Percentiles rank a stretch among this genome's conserved stretches.
phyloP scores from a whole-genome alignment of 2,113 vertebrate species.

The Calidris pugnax region DNA sequence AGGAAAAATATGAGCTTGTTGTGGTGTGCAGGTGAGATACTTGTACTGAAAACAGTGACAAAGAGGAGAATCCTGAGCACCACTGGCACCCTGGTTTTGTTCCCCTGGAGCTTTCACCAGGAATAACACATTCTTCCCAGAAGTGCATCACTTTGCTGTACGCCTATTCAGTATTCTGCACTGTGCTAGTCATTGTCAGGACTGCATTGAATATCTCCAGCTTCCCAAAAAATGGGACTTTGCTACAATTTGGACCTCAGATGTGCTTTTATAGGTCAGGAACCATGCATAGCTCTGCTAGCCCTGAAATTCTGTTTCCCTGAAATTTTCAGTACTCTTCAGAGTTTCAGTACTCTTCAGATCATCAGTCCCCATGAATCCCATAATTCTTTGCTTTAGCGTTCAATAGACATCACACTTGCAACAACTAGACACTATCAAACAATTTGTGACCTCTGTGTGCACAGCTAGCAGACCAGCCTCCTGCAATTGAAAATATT shows the following conservation, averaged over 20 bases:
- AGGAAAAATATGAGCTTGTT: not conserved
- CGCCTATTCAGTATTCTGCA: not conserved
- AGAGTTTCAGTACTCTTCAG: not conserved
- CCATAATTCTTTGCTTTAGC: not conserved
- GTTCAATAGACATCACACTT: fast-evolving
- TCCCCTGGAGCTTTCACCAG: not conserved
- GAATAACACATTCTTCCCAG: not conserved
- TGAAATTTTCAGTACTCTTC: not conserved
- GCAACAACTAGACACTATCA: not conserved
- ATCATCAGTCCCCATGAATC: not conserved
- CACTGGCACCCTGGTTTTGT: not conserved
- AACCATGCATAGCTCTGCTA: not conserved
- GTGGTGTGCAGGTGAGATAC: not conserved
- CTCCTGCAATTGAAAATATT: not conserved
- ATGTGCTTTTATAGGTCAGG: not conserved
- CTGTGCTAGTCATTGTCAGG: not conserved
- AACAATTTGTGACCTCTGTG: fast-evolving
- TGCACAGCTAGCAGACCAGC: not conserved
- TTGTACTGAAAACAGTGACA: not conserved
- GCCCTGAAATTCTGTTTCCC: not conserved
- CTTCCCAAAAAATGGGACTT: not conserved
- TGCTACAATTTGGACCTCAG: not conserved
- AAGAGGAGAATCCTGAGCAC: not conserved
- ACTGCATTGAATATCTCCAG: not conserved
- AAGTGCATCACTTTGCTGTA: not conserved